Evolutionary conservation across 2,888 invertebrate genomes (phyloP).

Genomic region (Pyrgus malvae): DNA sequence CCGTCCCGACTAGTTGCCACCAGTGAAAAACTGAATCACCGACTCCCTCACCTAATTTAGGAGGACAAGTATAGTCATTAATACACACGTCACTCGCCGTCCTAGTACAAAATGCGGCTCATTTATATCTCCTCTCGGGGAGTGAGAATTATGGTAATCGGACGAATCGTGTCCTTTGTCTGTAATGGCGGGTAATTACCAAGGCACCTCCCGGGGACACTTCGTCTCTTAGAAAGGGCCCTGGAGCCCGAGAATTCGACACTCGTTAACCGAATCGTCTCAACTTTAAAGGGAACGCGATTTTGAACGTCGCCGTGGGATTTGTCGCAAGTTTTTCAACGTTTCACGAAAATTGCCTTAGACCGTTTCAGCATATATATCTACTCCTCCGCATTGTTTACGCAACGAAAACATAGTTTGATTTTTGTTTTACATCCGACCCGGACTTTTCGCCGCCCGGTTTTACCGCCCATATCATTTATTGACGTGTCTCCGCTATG

Average conservation of each 20-base stretch:
- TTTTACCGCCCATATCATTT: constrained; percentile 55
- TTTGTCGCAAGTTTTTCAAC: constrained; percentile 41
- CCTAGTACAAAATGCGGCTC: constrained; percentile 80
- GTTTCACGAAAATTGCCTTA: constrained; percentile 53
- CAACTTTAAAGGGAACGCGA: constrained; percentile 79
- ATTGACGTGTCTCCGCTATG: constrained; percentile 53
- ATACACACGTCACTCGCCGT: constrained; percentile 79
- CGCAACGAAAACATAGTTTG: constrained; percentile 43
- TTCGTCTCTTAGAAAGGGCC: constrained; percentile 64
- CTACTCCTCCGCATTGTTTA: constrained; percentile 46
- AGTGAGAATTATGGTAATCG: constrained; percentile 81
- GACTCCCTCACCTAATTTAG: constrained; percentile 78
- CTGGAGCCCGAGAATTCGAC: constrained; percentile 72
- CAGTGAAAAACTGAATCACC: constrained; percentile 78
- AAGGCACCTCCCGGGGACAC: constrained; percentile 75
- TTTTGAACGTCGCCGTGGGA: constrained; percentile 73
- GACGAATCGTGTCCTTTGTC: constrained; percentile 80
- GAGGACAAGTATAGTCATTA: constrained; percentile 80
- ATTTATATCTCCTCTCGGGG: constrained; percentile 76
- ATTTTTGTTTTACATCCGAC: constrained; percentile 39
- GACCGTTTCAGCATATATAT: no score
- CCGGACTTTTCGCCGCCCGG: constrained; percentile 32
- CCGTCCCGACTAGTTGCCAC: constrained; percentile 46
- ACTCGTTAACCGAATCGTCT: constrained; percentile 80
- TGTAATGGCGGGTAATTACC: constrained; percentile 80